These are phyloP conservation scores for Alca torda DNA, from an alignment of 2,797 vertebrate species.

Conservation along the genomic window DNA sequence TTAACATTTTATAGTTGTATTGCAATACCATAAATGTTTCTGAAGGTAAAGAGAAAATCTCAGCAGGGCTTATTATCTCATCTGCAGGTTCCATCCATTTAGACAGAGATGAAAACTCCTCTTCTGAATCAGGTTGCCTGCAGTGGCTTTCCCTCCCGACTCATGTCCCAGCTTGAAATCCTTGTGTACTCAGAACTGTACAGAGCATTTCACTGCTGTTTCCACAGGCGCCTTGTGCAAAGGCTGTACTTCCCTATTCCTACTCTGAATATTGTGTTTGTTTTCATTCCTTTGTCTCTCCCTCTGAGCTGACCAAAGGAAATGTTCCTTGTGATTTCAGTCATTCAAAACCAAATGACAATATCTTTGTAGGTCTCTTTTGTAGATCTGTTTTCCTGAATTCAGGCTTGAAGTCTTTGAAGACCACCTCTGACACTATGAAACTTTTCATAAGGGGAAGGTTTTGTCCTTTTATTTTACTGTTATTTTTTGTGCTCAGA, in stretches of 20 bases:
- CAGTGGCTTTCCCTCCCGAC: not conserved
- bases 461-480: slow-evolving; percentile 2
- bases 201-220: not conserved
- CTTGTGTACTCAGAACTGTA: not conserved
- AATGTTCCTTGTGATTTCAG: not conserved
- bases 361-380: not conserved
- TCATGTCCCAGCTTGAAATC: not conserved
- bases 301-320: not conserved
- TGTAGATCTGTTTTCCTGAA: slow-evolving; percentile 9
- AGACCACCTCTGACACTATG: not conserved
- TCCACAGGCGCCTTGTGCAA: not conserved
- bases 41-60: not conserved
- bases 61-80: not conserved
- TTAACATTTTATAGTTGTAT: not conserved
- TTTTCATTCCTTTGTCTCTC: not conserved
- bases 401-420: slow-evolving; percentile 21
- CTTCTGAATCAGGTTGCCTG: not conserved
- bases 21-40: not conserved
- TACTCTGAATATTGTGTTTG: not conserved
- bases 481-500: not conserved
- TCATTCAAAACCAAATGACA: not conserved
- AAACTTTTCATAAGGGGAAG: not conserved
- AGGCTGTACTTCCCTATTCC: not conserved
- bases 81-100: not conserved
- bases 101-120: not conserved